phyloP scores from a whole-genome alignment of 2,113 vertebrate species.

The Aspidoscelis tigris region DNA sequence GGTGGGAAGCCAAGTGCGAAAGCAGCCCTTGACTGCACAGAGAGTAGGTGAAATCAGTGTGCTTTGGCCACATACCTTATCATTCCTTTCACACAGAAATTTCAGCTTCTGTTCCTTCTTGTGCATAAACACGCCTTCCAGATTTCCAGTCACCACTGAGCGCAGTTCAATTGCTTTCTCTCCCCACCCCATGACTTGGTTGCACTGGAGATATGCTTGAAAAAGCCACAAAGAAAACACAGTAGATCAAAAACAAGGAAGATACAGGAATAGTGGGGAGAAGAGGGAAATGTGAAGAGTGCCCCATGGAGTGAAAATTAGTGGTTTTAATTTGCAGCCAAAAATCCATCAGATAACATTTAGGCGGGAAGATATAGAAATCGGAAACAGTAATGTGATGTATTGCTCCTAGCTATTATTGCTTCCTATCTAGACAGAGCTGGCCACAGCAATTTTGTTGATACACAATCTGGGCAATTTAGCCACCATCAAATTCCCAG shows the following conservation, averaged over 20 bases:
- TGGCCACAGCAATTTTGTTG: no score
- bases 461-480: no score
- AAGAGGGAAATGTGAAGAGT: neutral
- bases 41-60: neutral
- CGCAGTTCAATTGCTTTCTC: conserved; percentile 94
- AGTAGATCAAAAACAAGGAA: neutral
- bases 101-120: conserved; percentile 96
- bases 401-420: no score
- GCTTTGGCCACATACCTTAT: conserved; percentile 84
- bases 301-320: neutral
- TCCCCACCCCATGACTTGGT: conserved; percentile 96
- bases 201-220: conserved; percentile 92
- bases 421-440: no score
- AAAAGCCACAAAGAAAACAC: conserved; percentile 30
- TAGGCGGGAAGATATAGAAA: no score
- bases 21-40: neutral
- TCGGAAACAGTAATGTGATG: no score
- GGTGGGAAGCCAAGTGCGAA: no score
- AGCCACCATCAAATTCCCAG: no score
- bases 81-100: conserved; percentile 95
- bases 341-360: neutral
- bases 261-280: neutral
- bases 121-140: conserved; percentile 96
- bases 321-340: neutral
- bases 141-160: conserved; percentile 85